These are phyloP conservation scores for Chrysolina americana DNA, from an alignment of 2,888 invertebrate genomes.

Conservation along the genomic window DNA sequence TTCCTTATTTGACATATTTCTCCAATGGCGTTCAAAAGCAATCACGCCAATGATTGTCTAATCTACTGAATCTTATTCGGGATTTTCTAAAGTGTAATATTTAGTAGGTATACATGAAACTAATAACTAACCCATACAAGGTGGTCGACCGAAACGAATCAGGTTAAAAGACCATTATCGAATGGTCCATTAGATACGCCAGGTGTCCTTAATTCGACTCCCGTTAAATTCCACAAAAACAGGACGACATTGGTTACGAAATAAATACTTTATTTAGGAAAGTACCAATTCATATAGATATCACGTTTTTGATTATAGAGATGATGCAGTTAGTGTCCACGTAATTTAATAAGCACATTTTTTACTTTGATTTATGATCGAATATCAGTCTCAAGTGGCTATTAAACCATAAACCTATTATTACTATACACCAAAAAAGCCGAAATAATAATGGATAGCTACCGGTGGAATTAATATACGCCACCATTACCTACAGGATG, in stretches of 20 bases:
- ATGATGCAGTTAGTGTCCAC: conserved; percentile 16
- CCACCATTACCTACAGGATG: not conserved
- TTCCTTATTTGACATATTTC: no score
- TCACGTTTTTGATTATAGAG: conserved; percentile 15
- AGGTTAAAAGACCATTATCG: conserved; percentile 17
- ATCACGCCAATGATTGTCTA: not conserved
- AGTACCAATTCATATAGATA: conserved; percentile 11
- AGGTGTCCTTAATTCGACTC: conserved; percentile 5
- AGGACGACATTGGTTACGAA: conserved; percentile 17
- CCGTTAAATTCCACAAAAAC: conserved; percentile 21
- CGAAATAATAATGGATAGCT: conserved; percentile 13
- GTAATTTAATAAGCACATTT: conserved; percentile 18
- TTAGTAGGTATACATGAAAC: not conserved
- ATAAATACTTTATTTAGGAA: conserved; percentile 12
- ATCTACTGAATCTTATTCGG: not conserved
- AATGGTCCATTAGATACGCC: conserved; percentile 21
- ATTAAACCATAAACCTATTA: conserved; percentile 19
- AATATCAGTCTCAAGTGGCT: conserved; percentile 18
- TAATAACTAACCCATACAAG: conserved; percentile 11
- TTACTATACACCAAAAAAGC: conserved; percentile 3
- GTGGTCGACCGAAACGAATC: conserved; percentile 18
- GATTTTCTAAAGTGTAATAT: not conserved
- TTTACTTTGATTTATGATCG: conserved; percentile 20
- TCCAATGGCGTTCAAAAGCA: not conserved
- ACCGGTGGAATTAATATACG: conserved; percentile 13